phyloP scores from a whole-genome alignment of 2,888 invertebrate species.

The Quadroppia sp. region DNA sequence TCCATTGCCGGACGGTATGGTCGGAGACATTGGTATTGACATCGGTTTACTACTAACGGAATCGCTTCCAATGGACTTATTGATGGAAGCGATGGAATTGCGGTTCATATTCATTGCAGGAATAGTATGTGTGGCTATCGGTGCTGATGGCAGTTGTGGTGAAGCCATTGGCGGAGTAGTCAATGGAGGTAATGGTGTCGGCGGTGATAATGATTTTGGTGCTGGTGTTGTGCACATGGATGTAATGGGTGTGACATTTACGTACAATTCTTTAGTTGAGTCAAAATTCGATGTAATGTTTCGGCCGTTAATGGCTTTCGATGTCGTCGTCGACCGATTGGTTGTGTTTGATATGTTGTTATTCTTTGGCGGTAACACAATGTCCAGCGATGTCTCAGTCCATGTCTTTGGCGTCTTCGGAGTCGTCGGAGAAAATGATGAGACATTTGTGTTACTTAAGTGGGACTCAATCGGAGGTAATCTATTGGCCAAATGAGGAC shows the following conservation, averaged over 20 bases:
- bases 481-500: not conserved
- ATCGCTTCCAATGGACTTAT: slow-evolving; percentile 3
- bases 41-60: slow-evolving; percentile 5
- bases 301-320: not conserved
- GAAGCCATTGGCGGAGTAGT: not conserved
- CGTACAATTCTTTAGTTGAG: slow-evolving; percentile 23
- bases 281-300: not conserved
- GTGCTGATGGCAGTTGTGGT: not conserved
- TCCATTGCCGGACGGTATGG: slow-evolving; percentile 40
- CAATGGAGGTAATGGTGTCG: not conserved
- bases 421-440: not conserved
- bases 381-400: slow-evolving; percentile 48
- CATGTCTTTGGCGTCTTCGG: slow-evolving; percentile 42
- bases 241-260: not conserved
- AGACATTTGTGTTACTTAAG: not conserved
- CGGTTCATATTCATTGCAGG: slow-evolving; percentile 10
- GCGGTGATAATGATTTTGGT: slow-evolving; percentile 9
- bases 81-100: slow-evolving; percentile 7
- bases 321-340: not conserved
- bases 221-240: not conserved
- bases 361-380: slow-evolving; percentile 42
- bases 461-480: not conserved
- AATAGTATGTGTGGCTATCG: not conserved
- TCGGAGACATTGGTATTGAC: slow-evolving; percentile 37
- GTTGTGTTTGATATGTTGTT: not conserved